These are phyloP conservation scores for Erethizon dorsatum DNA, from an alignment of 2,797 vertebrate genomes.

Conservation along the genomic window DNA sequence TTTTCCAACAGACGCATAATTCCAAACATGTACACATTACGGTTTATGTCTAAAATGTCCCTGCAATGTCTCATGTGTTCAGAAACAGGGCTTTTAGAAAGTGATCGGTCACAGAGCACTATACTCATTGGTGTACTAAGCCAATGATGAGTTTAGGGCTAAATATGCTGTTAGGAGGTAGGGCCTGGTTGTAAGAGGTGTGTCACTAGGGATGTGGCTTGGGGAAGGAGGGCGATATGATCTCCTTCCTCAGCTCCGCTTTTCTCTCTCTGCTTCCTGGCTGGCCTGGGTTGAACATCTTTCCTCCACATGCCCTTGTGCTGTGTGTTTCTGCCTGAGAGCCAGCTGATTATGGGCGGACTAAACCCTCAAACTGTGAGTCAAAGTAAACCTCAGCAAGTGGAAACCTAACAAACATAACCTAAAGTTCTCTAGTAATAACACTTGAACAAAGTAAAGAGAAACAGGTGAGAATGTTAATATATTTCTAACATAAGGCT, in stretches of 20 bases:
- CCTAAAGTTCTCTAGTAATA: neutral
- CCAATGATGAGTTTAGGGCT: neutral
- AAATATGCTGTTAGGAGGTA: neutral
- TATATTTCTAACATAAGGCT: neutral
- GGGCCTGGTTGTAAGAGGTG: neutral
- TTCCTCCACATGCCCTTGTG: neutral
- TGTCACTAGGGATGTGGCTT: neutral
- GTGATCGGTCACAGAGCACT: neutral
- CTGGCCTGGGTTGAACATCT: too few relatives aligned
- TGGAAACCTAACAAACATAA: neutral
- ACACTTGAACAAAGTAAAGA: neutral
- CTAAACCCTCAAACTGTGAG: neutral
- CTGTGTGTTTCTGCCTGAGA: neutral
- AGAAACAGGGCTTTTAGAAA: neutral
- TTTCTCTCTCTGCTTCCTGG: neutral
- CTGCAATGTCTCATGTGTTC: neutral
- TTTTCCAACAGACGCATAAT: neutral
- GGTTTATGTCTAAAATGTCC: neutral
- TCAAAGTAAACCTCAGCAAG: neutral
- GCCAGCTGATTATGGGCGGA: neutral
- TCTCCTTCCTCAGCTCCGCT: neutral
- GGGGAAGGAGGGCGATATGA: neutral
- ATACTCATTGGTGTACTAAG: neutral
- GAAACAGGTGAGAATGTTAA: neutral
- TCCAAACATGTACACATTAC: neutral